A percentile compares a stretch with the other conserved stretches of the same genome.
phyloP scores from a whole-genome alignment of 2,797 vertebrate genomes.

The Orientallactaga sibirica region DNA sequence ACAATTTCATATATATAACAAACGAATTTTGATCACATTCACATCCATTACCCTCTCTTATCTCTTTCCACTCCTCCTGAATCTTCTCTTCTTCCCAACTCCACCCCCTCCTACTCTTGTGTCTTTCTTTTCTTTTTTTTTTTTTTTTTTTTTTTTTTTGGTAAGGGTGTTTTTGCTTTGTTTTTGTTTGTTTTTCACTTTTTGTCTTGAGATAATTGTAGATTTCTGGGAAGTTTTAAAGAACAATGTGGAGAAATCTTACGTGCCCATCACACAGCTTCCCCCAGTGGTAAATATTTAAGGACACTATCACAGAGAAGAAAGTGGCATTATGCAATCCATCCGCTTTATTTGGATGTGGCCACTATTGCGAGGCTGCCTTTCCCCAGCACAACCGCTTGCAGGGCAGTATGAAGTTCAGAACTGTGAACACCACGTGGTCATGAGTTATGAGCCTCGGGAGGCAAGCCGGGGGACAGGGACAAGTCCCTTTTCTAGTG shows the following conservation, averaged over 20 bases:
- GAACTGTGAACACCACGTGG: no score
- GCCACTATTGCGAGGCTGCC: background rate
- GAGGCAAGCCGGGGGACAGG: background rate
- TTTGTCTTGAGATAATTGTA: background rate
- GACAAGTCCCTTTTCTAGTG: background rate
- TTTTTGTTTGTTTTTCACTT: background rate
- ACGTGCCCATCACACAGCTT: background rate
- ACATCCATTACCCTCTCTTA: no score
- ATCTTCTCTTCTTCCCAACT: no score
- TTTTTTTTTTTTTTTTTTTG: background rate
- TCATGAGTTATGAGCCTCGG: background rate
- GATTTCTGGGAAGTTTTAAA: background rate
- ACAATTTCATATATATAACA: no score
- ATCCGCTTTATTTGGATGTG: background rate
- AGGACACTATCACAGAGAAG: background rate
- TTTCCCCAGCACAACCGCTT: background rate
- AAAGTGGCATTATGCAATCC: background rate
- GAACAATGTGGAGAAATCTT: background rate
- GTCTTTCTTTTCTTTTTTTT: background rate
- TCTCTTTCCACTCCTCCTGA: no score
- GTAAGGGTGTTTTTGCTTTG: no score
- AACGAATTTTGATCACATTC: no score
- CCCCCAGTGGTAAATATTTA: background rate
- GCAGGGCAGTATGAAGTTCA: background rate
- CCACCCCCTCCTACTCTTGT: background rate